Evolutionary conservation across 2,113 vertebrate species (phyloP), one percentile per base, ranked within the genome.

Genomic region (Megaleporinus macrocephalus): DNA sequence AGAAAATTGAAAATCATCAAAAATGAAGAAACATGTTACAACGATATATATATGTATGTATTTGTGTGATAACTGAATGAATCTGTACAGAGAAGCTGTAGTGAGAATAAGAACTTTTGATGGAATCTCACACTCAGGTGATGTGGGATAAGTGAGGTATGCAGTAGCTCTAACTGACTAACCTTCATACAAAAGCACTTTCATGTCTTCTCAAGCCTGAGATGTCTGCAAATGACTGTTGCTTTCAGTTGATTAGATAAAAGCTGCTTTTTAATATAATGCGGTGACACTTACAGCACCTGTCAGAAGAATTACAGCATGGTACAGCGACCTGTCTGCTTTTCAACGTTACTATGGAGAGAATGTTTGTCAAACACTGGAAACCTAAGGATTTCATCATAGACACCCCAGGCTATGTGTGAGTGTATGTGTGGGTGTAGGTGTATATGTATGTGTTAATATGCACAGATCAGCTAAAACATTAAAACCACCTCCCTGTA

Each of bases 281-380:
- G 10, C 13, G 18, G 30, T 69, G 66, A 70, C 12, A 41, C 0
- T 22, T 36, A 10, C 65, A 36, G 30, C 4, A 68, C 36, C 33
- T 44, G 36, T 70, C 66, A 69, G 66, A 12, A 9, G 2, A 44
- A 12, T 11, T 22, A 44, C 22, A 70, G 9, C 20, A n/a, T 12
- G 22, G 4, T 41, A 70, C 22, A 70, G 14, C 5, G 36, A 41
- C 1, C 66, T 14, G 66, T 70, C 66, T 70, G 18, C 20, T 70
- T 44, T n/a, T 70, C n/a, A 24, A 12, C 3, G 66, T 70, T 70
- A 44, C 66, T 44, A 70, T 70, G 66, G 66, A 41, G 66, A 70
- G 20, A n/a, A 44, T 70, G 66, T 70, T 44, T 70, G 24, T n/a
- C 33, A 44, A 70, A 70, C 66, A 41, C 66, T 12, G n/a, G 1